Conservation (phyloP, 1,140 invertebrate genomes). For the Helicoverpa zea region DNA sequence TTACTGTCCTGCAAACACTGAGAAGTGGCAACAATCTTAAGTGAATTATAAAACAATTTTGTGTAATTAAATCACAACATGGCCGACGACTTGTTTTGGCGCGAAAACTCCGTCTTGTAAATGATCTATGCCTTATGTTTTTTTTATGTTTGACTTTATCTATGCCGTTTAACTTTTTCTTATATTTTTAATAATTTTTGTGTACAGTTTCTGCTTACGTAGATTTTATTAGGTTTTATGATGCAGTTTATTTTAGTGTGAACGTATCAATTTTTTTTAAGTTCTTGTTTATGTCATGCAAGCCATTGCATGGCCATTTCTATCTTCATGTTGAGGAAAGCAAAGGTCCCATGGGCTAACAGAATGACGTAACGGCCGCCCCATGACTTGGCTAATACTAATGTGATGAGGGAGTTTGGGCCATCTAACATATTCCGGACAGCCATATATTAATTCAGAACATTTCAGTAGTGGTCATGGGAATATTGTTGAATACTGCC, state of each 20-base stretch:
- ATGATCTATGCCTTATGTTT: slow-evolving; percentile 35
- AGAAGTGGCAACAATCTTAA: slow-evolving; percentile 40
- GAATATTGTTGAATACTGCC: too few relatives aligned
- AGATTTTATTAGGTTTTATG: background rate
- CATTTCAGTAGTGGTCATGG: background rate
- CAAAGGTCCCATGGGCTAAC: background rate
- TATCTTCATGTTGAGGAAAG: background rate
- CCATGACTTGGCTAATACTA: slow-evolving; percentile 7
- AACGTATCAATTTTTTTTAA: background rate
- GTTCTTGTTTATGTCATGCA: too few relatives aligned
- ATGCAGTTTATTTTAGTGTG: background rate
- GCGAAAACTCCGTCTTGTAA: slow-evolving; percentile 4
- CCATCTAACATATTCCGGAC: background rate
- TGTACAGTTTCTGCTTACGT: background rate
- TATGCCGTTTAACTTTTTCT: background rate
- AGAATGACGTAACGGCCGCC: background rate
- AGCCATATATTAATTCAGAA: background rate
- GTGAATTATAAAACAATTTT: slow-evolving; percentile 57
- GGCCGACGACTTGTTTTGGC: slow-evolving; percentile 20
- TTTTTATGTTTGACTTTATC: background rate
- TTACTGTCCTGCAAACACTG: slow-evolving; percentile 14
- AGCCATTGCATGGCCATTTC: too few relatives aligned
- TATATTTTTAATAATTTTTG: background rate
- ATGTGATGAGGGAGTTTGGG: slow-evolving; percentile 17
- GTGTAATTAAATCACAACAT: slow-evolving; percentile 58